Percentiles rank a stretch among this genome's conserved stretches.
Conservation (phyloP, 2,888 invertebrate genomes). For the Seira ritae region DNA sequence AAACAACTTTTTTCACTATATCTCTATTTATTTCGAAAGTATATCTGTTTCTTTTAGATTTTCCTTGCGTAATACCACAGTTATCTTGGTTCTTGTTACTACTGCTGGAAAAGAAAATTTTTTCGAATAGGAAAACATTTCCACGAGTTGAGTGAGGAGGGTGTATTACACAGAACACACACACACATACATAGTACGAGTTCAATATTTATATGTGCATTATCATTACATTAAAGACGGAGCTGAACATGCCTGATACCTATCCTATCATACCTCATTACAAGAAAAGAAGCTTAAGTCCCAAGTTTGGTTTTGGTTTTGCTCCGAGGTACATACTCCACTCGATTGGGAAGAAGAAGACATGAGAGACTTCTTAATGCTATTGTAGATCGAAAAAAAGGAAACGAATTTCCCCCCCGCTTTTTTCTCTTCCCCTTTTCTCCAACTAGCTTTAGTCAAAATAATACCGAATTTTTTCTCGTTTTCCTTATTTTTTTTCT, state of each 20-base stretch:
- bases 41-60: too few species aligned
- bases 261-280: constrained; percentile 8
- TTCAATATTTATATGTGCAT: constrained; percentile 8
- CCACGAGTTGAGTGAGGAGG: background rate
- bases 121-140: background rate
- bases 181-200: too few species aligned
- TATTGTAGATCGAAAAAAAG: background rate
- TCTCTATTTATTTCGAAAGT: too few species aligned
- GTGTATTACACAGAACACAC: background rate
- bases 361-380: constrained; percentile 6
- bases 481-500: background rate
- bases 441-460: constrained; percentile 19
- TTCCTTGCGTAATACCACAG: background rate
- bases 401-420: background rate
- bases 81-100: background rate
- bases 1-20: too few species aligned
- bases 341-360: constrained; percentile 4
- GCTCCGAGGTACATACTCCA: background rate
- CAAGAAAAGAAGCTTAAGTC: constrained; percentile 7
- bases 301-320: constrained; percentile 11
- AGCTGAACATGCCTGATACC: background rate
- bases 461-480: constrained; percentile 37
- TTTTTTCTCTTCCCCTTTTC: background rate
- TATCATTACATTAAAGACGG: constrained; percentile 2
- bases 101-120: background rate